Base-by-base conservation (phyloP, 2,113 vertebrate species). In the Bambusicola thoracicus region DNA sequence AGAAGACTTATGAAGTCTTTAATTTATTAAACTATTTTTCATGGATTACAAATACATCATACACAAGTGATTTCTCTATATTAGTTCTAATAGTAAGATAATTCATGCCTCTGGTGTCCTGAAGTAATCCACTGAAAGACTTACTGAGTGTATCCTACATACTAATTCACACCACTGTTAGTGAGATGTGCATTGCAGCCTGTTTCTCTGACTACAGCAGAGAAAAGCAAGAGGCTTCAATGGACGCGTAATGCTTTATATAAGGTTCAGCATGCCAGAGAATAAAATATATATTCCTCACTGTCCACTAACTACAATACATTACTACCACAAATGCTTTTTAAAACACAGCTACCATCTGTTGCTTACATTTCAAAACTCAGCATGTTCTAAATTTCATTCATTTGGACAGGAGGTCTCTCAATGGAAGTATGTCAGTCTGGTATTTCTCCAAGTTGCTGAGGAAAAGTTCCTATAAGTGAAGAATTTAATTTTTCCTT, bases 11-110 rank as follows among this genome's bases (percentile, higher is more conserved):
- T 55, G 72, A 78, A 93, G 63, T 65, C 89, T 95, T 89, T 89
- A 94, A 96, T 92, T 89, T 93, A 95, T 96, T 92, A 93, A 94
- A 87, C 81, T 89, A 87, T 94, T 94, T 95, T 90, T 92, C 78
- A 70, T n/a, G 81, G 80, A 85, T 92, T 91, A 93, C 87, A 95
- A 95, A 92, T 85, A 51, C 49, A 89, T 82, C 89, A 87, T 46
- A 77, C 72, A 68, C 29, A 14, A 89, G 55, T 77, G 81, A 87
- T 25, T 89, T 46, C 20, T 30, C 79, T 46, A 2, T 15, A 38
- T 66, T 38, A 40, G 49, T 61, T 92, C 69, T 59, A 59, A 24
- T 6, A 91, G 75, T 3, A 69, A 77, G 81, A 44, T 46, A 82
- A 95, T 36, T 85, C 49, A 58, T 73, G 19, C 43, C 65, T 24